Percentiles rank a stretch among this genome's conserved stretches.
phyloP scores from a whole-genome alignment of 2,113 vertebrate species.

The human (Homo sapiens) region DNA sequence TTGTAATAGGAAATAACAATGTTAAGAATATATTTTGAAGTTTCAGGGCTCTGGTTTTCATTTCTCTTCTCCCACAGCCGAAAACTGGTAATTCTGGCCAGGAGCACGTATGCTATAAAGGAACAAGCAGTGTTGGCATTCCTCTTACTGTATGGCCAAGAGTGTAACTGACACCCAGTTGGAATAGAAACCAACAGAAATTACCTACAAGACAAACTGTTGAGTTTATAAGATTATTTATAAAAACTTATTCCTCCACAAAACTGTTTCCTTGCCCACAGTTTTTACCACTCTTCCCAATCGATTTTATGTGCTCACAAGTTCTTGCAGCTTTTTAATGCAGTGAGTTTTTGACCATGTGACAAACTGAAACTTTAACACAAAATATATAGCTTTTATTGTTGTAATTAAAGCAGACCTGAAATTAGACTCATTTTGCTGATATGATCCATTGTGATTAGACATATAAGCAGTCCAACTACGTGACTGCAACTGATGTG shows the following conservation, averaged over 20 bases:
- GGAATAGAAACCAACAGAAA: constrained; percentile 38
- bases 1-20: not conserved
- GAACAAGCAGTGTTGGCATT: not conserved
- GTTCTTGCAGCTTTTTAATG: not conserved
- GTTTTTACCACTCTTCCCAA: not conserved
- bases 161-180: not conserved
- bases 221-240: not conserved
- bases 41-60: not conserved
- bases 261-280: not conserved
- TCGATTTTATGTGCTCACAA: not conserved
- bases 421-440: not conserved
- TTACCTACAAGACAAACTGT: not conserved
- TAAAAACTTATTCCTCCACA: not conserved
- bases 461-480: not conserved
- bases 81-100: not conserved
- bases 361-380: not conserved
- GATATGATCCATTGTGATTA: not conserved
- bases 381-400: not conserved
- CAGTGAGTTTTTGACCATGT: not conserved
- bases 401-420: not conserved
- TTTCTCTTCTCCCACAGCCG: not conserved
- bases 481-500: not conserved
- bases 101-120: not conserved
- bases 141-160: not conserved
- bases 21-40: not conserved